Conservation (phyloP, 2,888 invertebrate species). For the Deilephila porcellus region DNA sequence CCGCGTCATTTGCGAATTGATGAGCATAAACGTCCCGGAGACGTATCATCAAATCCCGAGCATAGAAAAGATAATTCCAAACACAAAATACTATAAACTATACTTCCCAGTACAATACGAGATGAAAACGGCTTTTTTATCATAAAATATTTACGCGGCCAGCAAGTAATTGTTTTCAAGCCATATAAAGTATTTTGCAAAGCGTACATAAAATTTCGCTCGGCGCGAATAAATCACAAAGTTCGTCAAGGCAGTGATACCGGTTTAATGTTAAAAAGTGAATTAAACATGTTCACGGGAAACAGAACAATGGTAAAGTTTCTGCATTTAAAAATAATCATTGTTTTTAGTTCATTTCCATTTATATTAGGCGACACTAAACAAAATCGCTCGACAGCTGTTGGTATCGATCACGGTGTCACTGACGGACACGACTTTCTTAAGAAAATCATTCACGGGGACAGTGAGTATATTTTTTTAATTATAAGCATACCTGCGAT, state of each 20-base stretch:
- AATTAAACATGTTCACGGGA: slow-evolving; percentile 30
- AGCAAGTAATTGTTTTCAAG: slow-evolving; percentile 14
- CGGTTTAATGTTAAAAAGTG: slow-evolving; percentile 24
- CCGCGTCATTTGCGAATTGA: slow-evolving; percentile 68
- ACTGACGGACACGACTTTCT: slow-evolving; percentile 58
- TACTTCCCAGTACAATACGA: not conserved
- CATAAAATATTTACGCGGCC: not conserved
- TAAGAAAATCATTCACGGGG: slow-evolving; percentile 51
- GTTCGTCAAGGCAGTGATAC: slow-evolving; percentile 34
- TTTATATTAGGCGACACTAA: slow-evolving; percentile 45
- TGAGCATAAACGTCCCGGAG: slow-evolving; percentile 48
- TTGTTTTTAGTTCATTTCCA: slow-evolving; percentile 49
- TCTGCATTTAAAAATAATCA: slow-evolving; percentile 45
- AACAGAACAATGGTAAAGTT: slow-evolving; percentile 42
- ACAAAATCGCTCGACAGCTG: slow-evolving; percentile 40
- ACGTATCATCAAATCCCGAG: slow-evolving; percentile 30
- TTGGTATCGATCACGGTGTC: slow-evolving; percentile 38
- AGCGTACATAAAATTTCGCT: not conserved
- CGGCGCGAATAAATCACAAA: slow-evolving; percentile 35
- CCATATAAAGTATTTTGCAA: slow-evolving; percentile 24
- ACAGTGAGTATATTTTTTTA: slow-evolving; percentile 58
- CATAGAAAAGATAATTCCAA: not conserved
- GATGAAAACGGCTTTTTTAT: not conserved
- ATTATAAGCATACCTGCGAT: slow-evolving; percentile 32
- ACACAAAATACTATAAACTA: not conserved